Conservation (phyloP, 2,888 invertebrate species). For the Leptogaster cylindrica region DNA sequence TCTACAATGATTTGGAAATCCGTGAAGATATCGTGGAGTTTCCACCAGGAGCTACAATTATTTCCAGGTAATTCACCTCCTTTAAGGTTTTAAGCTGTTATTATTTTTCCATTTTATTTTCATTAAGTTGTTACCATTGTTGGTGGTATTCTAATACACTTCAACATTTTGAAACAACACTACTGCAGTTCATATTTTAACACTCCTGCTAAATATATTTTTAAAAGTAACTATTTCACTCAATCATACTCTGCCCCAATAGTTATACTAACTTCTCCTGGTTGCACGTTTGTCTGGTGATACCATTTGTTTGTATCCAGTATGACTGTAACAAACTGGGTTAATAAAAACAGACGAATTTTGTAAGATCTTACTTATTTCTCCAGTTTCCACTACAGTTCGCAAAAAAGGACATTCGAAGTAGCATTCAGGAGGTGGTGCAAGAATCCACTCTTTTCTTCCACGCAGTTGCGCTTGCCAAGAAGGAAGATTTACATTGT, state of each 20-base stretch:
- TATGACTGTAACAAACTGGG: conserved; percentile 75
- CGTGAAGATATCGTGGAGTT: conserved; percentile 79
- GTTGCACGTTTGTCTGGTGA: conserved; percentile 86
- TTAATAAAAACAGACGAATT: background rate
- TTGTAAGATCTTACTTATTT: conserved; percentile 74
- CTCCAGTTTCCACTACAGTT: conserved; percentile 80
- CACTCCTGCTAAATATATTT: background rate
- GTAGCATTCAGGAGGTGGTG: conserved; percentile 92
- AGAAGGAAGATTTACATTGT: conserved; percentile 90
- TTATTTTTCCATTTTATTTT: no score
- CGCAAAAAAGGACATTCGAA: conserved; percentile 69
- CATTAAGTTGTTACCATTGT: no score
- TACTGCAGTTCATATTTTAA: background rate
- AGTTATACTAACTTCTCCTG: conserved; percentile 90
- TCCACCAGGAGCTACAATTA: conserved; percentile 74
- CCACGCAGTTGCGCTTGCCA: conserved; percentile 97
- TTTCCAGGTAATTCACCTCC: conserved; percentile 65
- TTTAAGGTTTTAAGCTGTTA: no score
- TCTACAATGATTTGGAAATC: conserved; percentile 80
- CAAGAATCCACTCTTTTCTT: conserved; percentile 84
- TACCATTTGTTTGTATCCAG: conserved; percentile 96
- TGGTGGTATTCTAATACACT: no score
- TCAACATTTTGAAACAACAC: no score
- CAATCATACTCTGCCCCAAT: conserved; percentile 96
- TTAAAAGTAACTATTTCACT: conserved; percentile 47